Base-by-base conservation (phyloP, 2,797 vertebrate species). In the Furcifer pardalis region DNA sequence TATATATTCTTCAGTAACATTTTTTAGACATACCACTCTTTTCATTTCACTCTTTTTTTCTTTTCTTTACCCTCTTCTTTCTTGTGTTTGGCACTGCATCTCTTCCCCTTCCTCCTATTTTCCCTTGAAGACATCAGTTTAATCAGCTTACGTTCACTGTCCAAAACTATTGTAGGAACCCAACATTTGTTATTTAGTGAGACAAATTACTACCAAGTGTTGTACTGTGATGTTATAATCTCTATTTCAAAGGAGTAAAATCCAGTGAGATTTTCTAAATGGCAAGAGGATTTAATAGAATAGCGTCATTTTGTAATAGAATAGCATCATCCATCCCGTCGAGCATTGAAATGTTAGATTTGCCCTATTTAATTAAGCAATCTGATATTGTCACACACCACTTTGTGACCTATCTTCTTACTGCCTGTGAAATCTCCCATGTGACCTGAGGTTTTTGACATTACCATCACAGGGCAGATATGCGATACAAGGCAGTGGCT, bases 281-380 rank as follows among this genome's bases (percentile, higher is more conserved):
- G 79, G 91, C 60, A 86, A 23, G 73, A 91, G 88, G 73, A 85
- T 91, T 87, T 77, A 12, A 37, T 80, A 91, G 93, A 90, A 86
- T 35, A 92, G 88, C 87, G 81, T 92, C 30, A 87, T 93, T n/a
- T n/a, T n/a, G n/a, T 77, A 12, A 37, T 80, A 91, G 93, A 90
- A 86, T 35, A 92, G 88, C 87, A 82, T 92, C 30, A 87, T 93
- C 93, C 92, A 92, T 78, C 89, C 81, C 71, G 90, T 44, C 63
- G 87, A 88, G 71, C 81, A 79, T 66, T 93, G 91, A 92, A 94
- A 87, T 46, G 63, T 87, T 75, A 91, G 91, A 94, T 93, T 95
- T 95, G 93, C 83, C 90, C 86, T 30, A 91, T 95, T 95, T 95
- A 93, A 94, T 94, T 93, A 96, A 94, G 91, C 82, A 88, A 91